Evolutionary conservation across 1,140 invertebrate genomes (phyloP), one percentile per base, ranked within the genome.

Genomic region (Zaprionus kolodkinae): DNA sequence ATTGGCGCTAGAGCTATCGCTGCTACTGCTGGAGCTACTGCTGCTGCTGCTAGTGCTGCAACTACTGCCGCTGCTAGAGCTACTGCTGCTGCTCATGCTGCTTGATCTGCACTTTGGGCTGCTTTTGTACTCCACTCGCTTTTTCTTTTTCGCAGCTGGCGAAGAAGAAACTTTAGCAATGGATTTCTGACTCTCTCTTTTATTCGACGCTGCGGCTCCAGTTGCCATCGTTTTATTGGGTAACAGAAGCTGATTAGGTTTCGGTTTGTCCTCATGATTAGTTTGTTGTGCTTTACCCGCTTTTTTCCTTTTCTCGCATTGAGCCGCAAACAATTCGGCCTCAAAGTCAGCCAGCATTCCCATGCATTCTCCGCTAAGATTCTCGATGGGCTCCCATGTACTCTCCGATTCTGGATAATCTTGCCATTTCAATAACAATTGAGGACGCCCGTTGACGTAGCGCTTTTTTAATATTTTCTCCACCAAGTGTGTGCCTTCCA

Each of bases 361-460:
- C 33, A 86, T 56, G 21, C 71, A 72, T 6, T 76, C 63, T 7
- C 50, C 63, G n/a, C 54, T 30, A 1, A 75, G 15, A 7, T 72
- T 81, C 11, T 86, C 68, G 6, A 72, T 38, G 11, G 82, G 76
- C 50, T 81, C 82, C 82, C 82, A 86, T 9, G 78, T 79, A n/a
- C 17, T 70, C 1, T 72, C n/a, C 7, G 72, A 17, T 0, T 15
- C 0, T 0, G 65, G 21, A 17, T 61, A 87, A 9, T 50, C 71
- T 5, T 35, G 0, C 82, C 82, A 86, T 15, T 86, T 79, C 0
- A 81, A 12, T 6, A 55, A 27, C 1, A 72, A 21, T 10, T 86
- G 68, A 2, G 65, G 38, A 1, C 68, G 78, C 0, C 75, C 75
- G 35, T 40, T 9, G 1, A 13, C 33, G 12, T 61, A 82, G 6